These are phyloP conservation scores for Bombylius major DNA, from an alignment of 2,888 invertebrate species.

Conservation along the genomic window DNA sequence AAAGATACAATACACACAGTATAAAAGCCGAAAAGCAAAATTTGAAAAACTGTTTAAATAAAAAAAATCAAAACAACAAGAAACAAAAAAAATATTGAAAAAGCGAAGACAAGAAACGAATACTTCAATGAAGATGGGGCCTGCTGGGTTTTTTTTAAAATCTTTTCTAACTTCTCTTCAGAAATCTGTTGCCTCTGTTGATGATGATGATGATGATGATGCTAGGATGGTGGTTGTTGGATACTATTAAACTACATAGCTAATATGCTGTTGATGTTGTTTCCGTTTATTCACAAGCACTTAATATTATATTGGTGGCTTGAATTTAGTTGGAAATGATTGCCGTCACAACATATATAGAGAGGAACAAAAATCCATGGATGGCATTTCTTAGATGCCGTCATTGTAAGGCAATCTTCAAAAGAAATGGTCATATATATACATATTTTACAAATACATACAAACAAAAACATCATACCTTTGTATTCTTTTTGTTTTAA, in stretches of 20 bases:
- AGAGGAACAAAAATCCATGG: slow-evolving; percentile 2
- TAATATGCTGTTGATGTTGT: background rate
- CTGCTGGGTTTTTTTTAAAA: background rate
- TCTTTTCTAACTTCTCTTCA: no score
- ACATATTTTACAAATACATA: no score
- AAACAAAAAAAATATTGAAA: background rate
- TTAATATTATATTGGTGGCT: background rate
- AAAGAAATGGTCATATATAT: background rate
- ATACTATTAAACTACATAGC: no score
- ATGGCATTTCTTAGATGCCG: slow-evolving; percentile 4
- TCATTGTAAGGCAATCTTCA: background rate
- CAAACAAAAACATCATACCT: no score
- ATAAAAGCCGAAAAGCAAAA: background rate
- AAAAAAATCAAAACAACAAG: no score
- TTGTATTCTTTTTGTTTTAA: no score
- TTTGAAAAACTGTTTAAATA: background rate
- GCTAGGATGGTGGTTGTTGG: no score
- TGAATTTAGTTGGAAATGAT: background rate
- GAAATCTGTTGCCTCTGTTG: no score
- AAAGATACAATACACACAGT: background rate
- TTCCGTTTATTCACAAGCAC: background rate
- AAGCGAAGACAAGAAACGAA: background rate
- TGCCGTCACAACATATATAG: slow-evolving; percentile 6
- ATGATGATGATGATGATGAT: no score
- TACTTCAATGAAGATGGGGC: background rate